Evolutionary conservation across 2,888 invertebrate genomes (phyloP).

Genomic region (Pandemis corylana): DNA sequence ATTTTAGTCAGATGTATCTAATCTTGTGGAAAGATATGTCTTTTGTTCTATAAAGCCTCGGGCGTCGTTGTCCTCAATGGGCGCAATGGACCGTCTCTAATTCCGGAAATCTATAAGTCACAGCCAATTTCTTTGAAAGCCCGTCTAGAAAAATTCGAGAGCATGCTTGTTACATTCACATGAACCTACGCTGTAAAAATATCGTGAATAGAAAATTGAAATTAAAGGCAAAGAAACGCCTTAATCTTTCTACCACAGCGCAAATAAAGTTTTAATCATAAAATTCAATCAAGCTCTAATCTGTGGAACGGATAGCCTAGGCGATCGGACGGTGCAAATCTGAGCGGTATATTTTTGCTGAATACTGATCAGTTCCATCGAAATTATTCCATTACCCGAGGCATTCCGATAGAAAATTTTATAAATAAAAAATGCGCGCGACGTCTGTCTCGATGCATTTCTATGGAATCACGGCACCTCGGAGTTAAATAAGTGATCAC

Average conservation of each 20-base stretch:
- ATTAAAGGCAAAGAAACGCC: constrained; percentile 5
- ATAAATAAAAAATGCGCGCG: constrained; percentile 77
- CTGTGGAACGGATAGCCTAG: constrained; percentile 57
- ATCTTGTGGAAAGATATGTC: constrained; percentile 44
- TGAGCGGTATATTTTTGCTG: constrained; percentile 66
- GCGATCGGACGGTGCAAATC: constrained; percentile 59
- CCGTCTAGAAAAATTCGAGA: constrained; percentile 27
- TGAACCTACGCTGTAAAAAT: constrained; percentile 8
- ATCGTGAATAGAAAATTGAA: not conserved
- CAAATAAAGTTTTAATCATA: constrained; percentile 41
- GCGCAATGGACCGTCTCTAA: constrained; percentile 61
- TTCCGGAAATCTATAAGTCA: constrained; percentile 59
- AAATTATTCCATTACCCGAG: constrained; percentile 77
- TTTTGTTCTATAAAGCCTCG: constrained; percentile 46
- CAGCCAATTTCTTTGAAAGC: constrained; percentile 59
- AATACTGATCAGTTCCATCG: constrained; percentile 74
- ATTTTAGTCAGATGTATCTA: constrained; percentile 12
- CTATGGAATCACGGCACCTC: constrained; percentile 78
- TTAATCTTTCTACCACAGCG: constrained; percentile 14
- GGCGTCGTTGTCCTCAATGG: constrained; percentile 57
- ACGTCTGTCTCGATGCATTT: constrained; percentile 72
- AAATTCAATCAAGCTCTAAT: constrained; percentile 69
- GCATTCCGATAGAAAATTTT: constrained; percentile 71
- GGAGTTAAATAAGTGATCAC: constrained; percentile 83
- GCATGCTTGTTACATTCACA: constrained; percentile 32